Conservation (phyloP, 1,140 invertebrate species). For the Drosophila cardini region DNA sequence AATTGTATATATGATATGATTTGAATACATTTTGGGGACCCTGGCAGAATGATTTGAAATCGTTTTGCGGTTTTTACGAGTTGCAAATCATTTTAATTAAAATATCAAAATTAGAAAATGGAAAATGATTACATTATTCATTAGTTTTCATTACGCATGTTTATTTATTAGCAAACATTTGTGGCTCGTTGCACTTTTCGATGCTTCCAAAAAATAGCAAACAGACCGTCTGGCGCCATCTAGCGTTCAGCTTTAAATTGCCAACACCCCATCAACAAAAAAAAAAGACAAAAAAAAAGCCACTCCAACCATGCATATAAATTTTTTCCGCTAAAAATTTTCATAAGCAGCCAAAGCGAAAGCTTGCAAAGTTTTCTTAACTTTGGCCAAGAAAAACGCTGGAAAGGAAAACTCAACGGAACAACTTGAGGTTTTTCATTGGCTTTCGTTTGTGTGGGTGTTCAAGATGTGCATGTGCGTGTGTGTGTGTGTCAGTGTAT, state of each 20-base stretch:
- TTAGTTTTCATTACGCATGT: slow-evolving; percentile 84
- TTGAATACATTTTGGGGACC: slow-evolving; percentile 63
- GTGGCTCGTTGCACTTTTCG: slow-evolving; percentile 38
- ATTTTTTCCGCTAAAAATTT: slow-evolving; percentile 15
- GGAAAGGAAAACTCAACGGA: slow-evolving; percentile 23
- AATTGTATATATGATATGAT: slow-evolving; percentile 77
- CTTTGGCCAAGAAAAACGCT: slow-evolving; percentile 51
- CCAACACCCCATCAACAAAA: not conserved
- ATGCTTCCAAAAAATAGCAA: slow-evolving; percentile 12
- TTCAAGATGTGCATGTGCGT: slow-evolving; percentile 1
- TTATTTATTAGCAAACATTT: slow-evolving; percentile 73
- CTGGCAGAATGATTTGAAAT: slow-evolving; percentile 80
- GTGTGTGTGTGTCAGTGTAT: slow-evolving; percentile 24
- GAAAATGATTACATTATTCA: slow-evolving; percentile 85
- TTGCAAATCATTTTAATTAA: slow-evolving; percentile 85
- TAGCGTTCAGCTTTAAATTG: slow-evolving; percentile 34
- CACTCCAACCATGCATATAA: slow-evolving; percentile 8
- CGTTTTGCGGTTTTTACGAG: slow-evolving; percentile 84
- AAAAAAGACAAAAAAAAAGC: slow-evolving; percentile 7
- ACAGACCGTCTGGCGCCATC: slow-evolving; percentile 65
- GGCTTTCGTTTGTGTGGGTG: slow-evolving; percentile 10
- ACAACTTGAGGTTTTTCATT: slow-evolving; percentile 56
- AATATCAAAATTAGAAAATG: slow-evolving; percentile 84
- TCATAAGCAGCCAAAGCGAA: slow-evolving; percentile 47
- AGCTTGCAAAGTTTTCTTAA: slow-evolving; percentile 72